Conservation (phyloP, 2,113 vertebrate genomes). For the Fulmarus glacialis region DNA sequence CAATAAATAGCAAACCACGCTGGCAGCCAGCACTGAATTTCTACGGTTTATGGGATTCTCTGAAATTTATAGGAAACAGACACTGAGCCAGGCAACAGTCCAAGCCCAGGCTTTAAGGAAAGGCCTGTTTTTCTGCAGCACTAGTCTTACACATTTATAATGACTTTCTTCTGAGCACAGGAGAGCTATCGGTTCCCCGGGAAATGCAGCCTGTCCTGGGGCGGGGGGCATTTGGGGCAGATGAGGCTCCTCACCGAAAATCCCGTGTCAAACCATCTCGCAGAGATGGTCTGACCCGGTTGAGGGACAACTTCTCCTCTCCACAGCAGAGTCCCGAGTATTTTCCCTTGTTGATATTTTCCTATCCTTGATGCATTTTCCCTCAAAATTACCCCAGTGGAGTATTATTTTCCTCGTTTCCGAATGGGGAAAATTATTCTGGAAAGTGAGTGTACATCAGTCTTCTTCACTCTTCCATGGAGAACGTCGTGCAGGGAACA, state of each 20-base stretch:
- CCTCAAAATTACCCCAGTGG: not conserved
- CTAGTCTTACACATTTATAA: not conserved
- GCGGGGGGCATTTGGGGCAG: not conserved
- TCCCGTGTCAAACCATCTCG: fast-evolving
- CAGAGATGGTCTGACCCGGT: not conserved
- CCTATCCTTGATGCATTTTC: not conserved
- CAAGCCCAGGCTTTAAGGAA: not conserved
- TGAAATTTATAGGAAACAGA: not conserved
- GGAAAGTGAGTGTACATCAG: not conserved
- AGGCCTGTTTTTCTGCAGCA: not conserved
- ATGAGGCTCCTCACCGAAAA: not conserved
- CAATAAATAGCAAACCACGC: not conserved
- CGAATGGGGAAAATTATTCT: not conserved
- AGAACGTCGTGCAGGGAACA: not conserved
- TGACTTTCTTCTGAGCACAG: not conserved
- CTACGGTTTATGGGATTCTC: not conserved
- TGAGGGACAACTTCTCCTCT: not conserved
- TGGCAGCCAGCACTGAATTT: not conserved
- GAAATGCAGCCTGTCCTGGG: not conserved
- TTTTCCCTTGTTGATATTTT: not conserved
- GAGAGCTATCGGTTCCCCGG: not conserved
- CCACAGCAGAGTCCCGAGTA: not conserved
- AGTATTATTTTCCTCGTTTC: not conserved
- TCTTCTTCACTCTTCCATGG: not conserved
- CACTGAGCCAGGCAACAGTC: not conserved